Evolutionary conservation across 2,888 invertebrate species (phyloP).

Genomic region (Cheiracanthium punctorium): DNA sequence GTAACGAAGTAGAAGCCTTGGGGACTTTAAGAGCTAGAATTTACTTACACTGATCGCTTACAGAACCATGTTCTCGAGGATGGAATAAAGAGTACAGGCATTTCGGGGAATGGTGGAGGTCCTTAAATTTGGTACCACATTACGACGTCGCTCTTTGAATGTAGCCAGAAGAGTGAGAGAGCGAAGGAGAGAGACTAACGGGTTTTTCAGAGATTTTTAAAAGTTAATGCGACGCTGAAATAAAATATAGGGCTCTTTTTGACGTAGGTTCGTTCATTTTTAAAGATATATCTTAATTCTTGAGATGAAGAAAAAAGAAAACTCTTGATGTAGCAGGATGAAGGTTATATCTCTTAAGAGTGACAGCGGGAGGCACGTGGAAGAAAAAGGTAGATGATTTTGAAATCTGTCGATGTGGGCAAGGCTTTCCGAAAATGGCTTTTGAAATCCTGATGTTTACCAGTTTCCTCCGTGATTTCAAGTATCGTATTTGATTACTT

Average conservation of each 20-base stretch:
- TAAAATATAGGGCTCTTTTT: constrained; percentile 19
- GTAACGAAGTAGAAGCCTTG: constrained; percentile 64
- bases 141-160: constrained; percentile 18
- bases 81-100: constrained; percentile 45
- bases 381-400: neutral
- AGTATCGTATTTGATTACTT: too few species aligned
- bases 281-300: constrained; percentile 12
- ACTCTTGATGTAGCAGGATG: neutral
- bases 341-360: neutral
- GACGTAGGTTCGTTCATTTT: neutral
- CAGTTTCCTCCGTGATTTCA: too few species aligned
- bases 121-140: constrained; percentile 54
- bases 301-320: neutral
- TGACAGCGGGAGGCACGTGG: neutral
- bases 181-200: neutral
- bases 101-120: constrained; percentile 36
- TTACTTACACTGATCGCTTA: constrained; percentile 64
- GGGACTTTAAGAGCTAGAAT: constrained; percentile 53
- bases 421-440: neutral
- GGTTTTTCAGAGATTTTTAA: constrained; percentile 28
- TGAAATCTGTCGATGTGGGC: neutral
- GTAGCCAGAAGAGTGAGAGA: too few species aligned
- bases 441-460: neutral
- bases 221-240: constrained; percentile 22
- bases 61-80: constrained; percentile 32